phyloP scores from a whole-genome alignment of 2,113 vertebrate genomes.

The Trachemys scripta region DNA sequence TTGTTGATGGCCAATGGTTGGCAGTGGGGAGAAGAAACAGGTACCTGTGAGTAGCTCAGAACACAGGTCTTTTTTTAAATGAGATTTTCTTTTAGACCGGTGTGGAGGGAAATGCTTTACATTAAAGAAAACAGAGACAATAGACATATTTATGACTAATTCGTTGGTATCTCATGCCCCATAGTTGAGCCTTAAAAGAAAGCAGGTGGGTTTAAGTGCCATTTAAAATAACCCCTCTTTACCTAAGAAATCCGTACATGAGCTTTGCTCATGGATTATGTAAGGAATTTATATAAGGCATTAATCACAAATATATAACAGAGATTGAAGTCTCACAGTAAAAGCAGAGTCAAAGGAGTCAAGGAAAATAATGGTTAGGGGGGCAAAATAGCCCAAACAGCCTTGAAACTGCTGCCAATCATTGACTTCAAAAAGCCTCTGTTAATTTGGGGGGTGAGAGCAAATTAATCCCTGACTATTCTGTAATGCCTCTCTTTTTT shows the following conservation, averaged over 20 bases:
- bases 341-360: neutral
- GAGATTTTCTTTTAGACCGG: neutral
- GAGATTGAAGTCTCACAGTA: neutral
- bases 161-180: constrained; percentile 23
- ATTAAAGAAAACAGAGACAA: constrained; percentile 25
- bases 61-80: neutral
- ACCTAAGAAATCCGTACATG: constrained; percentile 51
- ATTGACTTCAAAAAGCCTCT: neutral
- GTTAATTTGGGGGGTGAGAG: neutral
- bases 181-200: constrained; percentile 52
- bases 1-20: neutral
- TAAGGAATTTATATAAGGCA: constrained; percentile 44
- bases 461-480: neutral
- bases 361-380: neutral
- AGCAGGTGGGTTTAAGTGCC: constrained; percentile 58
- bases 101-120: neutral
- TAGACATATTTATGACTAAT: constrained; percentile 39
- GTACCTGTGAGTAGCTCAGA: neutral
- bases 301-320: constrained; percentile 3
- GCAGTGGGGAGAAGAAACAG: neutral
- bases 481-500: neutral
- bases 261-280: constrained; percentile 52
- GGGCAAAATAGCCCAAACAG: neutral
- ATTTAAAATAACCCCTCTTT: constrained; percentile 64
- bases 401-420: neutral